Conservation (phyloP, 1,140 invertebrate genomes). For the Phymorhynchus buccinoides region DNA sequence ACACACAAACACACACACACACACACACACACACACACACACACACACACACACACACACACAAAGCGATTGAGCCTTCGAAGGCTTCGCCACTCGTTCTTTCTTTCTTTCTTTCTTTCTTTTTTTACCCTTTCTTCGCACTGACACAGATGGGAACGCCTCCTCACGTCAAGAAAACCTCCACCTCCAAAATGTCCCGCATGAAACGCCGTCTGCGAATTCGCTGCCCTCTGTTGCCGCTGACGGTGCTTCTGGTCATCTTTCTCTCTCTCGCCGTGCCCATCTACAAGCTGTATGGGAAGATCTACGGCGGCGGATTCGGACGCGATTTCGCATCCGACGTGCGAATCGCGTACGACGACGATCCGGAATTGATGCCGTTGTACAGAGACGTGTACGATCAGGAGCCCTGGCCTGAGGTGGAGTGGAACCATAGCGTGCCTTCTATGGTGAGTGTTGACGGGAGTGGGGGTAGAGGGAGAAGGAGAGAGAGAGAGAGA, state of each 20-base stretch:
- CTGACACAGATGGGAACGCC: neutral
- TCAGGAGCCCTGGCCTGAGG: constrained; percentile 25
- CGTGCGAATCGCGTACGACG: neutral
- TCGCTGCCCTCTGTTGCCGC: neutral
- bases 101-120: neutral
- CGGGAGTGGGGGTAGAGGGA: neutral
- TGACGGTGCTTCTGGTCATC: neutral
- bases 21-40: no score
- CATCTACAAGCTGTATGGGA: neutral
- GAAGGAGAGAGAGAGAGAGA: neutral
- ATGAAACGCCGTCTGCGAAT: neutral
- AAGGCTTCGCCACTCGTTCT: neutral
- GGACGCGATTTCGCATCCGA: no score
- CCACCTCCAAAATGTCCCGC: neutral
- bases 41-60: no score
- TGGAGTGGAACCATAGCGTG: neutral
- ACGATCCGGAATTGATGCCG: constrained; percentile 5
- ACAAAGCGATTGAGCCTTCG: neutral
- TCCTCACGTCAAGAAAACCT: neutral
- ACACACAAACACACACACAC: no score
- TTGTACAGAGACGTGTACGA: neutral
- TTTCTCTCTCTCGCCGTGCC: neutral
- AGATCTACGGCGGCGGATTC: neutral
- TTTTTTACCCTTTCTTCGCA: neutral
- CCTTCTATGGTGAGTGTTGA: neutral